Evolutionary conservation across 2,888 invertebrate genomes (phyloP), one percentile per base, ranked within the genome.

Genomic region (Carcina quercana): DNA sequence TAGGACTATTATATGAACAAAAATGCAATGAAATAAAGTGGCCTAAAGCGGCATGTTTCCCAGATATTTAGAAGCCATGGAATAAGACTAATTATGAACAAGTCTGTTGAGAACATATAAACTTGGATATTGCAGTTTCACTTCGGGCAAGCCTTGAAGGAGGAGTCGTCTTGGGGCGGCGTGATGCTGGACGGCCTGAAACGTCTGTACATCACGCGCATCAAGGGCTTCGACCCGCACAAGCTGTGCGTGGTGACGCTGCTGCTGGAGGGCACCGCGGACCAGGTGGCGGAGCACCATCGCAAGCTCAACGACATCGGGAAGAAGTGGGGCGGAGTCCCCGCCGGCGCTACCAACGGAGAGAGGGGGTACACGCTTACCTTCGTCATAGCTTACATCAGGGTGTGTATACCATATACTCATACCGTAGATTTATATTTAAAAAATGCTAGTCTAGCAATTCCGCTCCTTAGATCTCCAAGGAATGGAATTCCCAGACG

Each of bases 361-460:
- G 93, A 96, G 66, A 87, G 96, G 21, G 99, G 99, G 2, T 99
- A 99, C 63, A 92, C 95, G 56, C 85, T 99, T 25, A 99, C 99
- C 0, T 99, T 98, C 67, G 96, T 98, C 35, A 98, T 99, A 44
- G 99, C 99, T 6, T 99, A 99, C 65, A 90, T 99, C 24, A 88
- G 98, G 74, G 96, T 96, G 63, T 88, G 67, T 55, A 13, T 8
- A n/a, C n/a, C n/a, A n/a, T n/a, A n/a, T n/a, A n/a, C n/a, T n/a
- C n/a, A n/a, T n/a, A n/a, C n/a, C n/a, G n/a, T n/a, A n/a, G n/a
- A n/a, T n/a, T n/a, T n/a, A n/a, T n/a, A n/a, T n/a, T n/a, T n/a
- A n/a, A n/a, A n/a, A n/a, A n/a, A n/a, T n/a, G n/a, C n/a, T n/a
- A n/a, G n/a, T n/a, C n/a, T n/a, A n/a, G n/a, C n/a, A n/a, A n/a